Base-by-base conservation (phyloP, 1,140 invertebrate species). In the Cheumatopsyche charites region DNA sequence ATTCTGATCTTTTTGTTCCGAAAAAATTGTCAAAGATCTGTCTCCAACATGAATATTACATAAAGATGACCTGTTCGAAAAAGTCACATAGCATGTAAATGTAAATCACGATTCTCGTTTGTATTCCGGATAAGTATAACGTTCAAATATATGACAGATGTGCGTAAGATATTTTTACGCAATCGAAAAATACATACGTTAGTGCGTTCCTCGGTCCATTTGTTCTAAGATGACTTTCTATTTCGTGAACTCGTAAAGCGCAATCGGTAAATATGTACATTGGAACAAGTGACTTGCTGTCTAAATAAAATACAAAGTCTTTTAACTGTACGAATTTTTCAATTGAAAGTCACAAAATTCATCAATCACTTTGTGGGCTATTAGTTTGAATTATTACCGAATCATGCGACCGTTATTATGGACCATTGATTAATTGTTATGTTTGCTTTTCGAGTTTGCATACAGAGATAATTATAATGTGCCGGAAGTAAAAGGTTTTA, bases 81-180 rank as follows among this genome's bases (percentile, higher is more conserved):
- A 52, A 15, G 13, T n/a, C 1, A 52, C 19, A 11, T 1, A 17
- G 9, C 47, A 19, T 52, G 15, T 15, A 52, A 47, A 19, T 52
- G 15, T 19, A 52, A 47, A 47, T 47, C 47, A 7, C 19, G 29
- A 4, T 36, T 36, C 29, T 36, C 29, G 29, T 52, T 52, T 52
- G 47, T 52, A 52, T 52, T 52, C 15, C 47, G 19, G 47, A 17
- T 52, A 52, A 52, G 47, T 52, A 15, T 47, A 47, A n/a, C 12
- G 12, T n/a, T 47, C 12, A 4, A 47, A 13, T 19, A 52, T 52
- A 17, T 52, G 47, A 52, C 47, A 52, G 19, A 52, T 52, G 47
- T 52, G 47, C 47, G 47, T 52, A 52, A 52, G 47, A 52, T 7
- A 52, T 17, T 52, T 52, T 52, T 52, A 52, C 47, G 47, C 47